Percentiles rank a stretch among this genome's conserved stretches.
Conservation (phyloP, 2,113 vertebrate genomes). For the Prolemur simus region DNA sequence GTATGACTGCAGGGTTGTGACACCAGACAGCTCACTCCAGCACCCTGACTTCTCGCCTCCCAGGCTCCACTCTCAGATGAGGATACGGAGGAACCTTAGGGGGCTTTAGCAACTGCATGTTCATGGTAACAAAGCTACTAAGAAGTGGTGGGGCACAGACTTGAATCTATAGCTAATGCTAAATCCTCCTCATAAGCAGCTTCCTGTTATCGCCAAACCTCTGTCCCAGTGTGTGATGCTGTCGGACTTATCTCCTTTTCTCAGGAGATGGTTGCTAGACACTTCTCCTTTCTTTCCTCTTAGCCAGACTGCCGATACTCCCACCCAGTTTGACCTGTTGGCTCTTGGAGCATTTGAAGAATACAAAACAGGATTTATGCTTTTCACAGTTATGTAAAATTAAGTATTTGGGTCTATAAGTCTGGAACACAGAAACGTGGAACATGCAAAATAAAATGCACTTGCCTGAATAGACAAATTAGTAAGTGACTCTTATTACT, state of each 20-base stretch:
- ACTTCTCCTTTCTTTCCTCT: neutral
- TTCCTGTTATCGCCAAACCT: neutral
- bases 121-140: neutral
- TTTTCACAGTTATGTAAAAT: constrained; percentile 18
- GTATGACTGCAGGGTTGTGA: rapidly evolving
- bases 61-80: neutral
- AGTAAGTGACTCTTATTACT: neutral
- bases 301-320: neutral
- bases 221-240: neutral
- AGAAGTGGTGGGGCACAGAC: too few relatives aligned
- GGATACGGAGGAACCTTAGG: rapidly evolving
- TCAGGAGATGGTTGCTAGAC: neutral
- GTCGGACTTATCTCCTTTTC: neutral
- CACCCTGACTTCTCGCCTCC: neutral
- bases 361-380: neutral
- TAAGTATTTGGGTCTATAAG: neutral
- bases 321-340: neutral
- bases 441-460: neutral
- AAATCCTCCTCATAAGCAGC: neutral
- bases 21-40: neutral
- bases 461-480: constrained; percentile 7
- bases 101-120: neutral
- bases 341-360: constrained; percentile 16
- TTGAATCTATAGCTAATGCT: neutral
- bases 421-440: neutral